phyloP scores from a whole-genome alignment of 1,140 invertebrate genomes.

The Macrosteles quadrilineatus region DNA sequence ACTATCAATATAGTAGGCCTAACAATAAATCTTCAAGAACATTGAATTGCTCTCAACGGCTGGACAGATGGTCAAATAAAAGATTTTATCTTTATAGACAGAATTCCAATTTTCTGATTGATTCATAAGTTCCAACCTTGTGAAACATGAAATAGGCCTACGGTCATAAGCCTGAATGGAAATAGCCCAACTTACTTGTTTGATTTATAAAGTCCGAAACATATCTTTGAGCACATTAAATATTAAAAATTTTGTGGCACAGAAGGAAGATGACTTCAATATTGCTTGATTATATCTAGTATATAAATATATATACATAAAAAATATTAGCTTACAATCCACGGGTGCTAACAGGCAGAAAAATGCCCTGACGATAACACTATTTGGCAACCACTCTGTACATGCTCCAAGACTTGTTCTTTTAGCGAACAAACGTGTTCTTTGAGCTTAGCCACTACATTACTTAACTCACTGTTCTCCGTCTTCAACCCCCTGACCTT shows the following conservation, averaged over 20 bases:
- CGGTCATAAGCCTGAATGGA: too few relatives aligned
- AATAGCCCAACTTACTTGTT: too few relatives aligned
- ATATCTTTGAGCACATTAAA: too few relatives aligned
- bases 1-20: too few relatives aligned
- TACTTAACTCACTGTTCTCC: slow-evolving; percentile 84
- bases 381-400: slow-evolving; percentile 86
- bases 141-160: too few relatives aligned
- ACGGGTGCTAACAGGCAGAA: too few relatives aligned
- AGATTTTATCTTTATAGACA: not conserved
- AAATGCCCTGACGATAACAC: slow-evolving; percentile 8
- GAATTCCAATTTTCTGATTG: not conserved
- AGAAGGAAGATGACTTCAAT: not conserved
- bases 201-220: too few relatives aligned
- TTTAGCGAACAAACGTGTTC: slow-evolving; percentile 92
- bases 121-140: not conserved
- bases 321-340: not conserved
- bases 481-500: slow-evolving; percentile 90
- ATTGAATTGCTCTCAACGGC: too few relatives aligned
- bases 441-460: slow-evolving; percentile 82
- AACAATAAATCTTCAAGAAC: too few relatives aligned
- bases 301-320: not conserved
- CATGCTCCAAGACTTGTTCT: slow-evolving; percentile 92
- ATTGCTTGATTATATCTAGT: not conserved
- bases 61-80: too few relatives aligned
- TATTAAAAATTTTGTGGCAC: not conserved